Base-by-base conservation (phyloP, 2,888 invertebrate species). In the Linnaemya tessellans region DNA sequence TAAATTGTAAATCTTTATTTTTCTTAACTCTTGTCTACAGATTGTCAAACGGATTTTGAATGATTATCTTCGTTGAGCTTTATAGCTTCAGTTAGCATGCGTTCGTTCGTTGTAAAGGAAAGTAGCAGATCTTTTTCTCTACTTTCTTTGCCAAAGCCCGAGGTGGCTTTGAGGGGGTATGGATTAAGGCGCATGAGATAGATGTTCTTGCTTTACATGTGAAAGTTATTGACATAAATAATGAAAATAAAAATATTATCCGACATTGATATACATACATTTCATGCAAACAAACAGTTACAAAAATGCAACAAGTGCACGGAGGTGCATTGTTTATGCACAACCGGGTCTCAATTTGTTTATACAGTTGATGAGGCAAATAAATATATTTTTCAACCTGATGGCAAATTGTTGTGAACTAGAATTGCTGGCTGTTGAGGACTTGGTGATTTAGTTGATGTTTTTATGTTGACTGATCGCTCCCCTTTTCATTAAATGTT, bases 221-320 rank as follows among this genome's bases (percentile, higher is more conserved):
- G 87, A 88, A 88, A 88, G 87, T 68, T 87, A 54, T 80, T 75
- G 67, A 70, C 54, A 77, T 87, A 86, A 85, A 82, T 87, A 87
- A 87, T 87, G 86, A 87, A 87, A 87, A 87, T 75, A 78, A 87
- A 88, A 88, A 87, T 80, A 75, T 75, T 83, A 75, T 49, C 65
- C 87, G 87, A 87, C 88, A 87, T 87, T 88, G 87, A 88, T 87
- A 87, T 89, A 89, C 89, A 87, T 89, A 89, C 89, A 89, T 89
- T 89, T 89, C 89, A 90, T 88, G 41, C 60, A 41, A 54, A 20
- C 18, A 67, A 46, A 49, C 58, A 35, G 38, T 51, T 82, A 65
- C 58, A 65, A 68, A 41, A 49, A 35, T 20, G n/a, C 41, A 56
- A 64, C 25, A 64, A 65, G 5, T 38, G 64, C 0, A 67, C 5